These are phyloP conservation scores for Sebastes hubbsi DNA, from an alignment of 2,797 vertebrate species.

Conservation along the genomic window DNA sequence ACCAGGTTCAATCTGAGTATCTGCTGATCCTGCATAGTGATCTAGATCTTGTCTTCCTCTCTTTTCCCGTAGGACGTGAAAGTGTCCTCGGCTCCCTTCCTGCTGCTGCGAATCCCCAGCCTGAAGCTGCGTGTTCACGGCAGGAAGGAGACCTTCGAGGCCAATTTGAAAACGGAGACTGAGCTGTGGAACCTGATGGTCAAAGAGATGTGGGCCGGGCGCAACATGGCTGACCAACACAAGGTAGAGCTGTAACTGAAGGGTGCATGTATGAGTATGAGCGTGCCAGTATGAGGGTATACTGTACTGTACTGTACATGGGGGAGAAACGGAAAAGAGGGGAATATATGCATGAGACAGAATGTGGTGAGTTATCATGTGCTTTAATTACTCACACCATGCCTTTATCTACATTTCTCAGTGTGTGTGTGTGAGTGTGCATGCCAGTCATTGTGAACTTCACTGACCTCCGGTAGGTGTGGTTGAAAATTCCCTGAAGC, in stretches of 20 bases:
- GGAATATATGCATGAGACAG: neutral
- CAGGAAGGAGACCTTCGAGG: conserved; percentile 91
- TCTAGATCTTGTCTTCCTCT: neutral
- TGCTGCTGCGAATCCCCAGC: conserved; percentile 91
- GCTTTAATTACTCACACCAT: neutral
- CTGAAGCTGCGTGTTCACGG: conserved; percentile 87
- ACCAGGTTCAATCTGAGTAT: neutral
- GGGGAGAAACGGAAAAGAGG: neutral
- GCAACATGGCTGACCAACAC: conserved; percentile 92
- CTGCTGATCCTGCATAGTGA: neutral
- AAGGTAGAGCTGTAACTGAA: conserved; percentile 83
- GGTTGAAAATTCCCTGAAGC: conserved; percentile 40
- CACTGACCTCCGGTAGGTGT: conserved; percentile 41
- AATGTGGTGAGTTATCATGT: neutral
- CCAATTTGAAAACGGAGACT: conserved; percentile 94
- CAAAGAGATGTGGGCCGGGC: conserved; percentile 98
- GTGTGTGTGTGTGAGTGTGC: neutral
- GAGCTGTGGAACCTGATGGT: conserved; percentile 98
- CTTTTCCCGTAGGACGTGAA: conserved; percentile 86
- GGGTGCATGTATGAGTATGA: neutral
- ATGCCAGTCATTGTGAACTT: neutral
- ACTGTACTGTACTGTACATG: neutral
- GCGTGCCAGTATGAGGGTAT: neutral
- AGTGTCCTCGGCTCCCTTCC: conserved; percentile 86
- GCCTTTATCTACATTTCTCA: neutral